These are phyloP conservation scores for Podarcis siculus DNA, from an alignment of 2,797 vertebrate species.

Conservation along the genomic window DNA sequence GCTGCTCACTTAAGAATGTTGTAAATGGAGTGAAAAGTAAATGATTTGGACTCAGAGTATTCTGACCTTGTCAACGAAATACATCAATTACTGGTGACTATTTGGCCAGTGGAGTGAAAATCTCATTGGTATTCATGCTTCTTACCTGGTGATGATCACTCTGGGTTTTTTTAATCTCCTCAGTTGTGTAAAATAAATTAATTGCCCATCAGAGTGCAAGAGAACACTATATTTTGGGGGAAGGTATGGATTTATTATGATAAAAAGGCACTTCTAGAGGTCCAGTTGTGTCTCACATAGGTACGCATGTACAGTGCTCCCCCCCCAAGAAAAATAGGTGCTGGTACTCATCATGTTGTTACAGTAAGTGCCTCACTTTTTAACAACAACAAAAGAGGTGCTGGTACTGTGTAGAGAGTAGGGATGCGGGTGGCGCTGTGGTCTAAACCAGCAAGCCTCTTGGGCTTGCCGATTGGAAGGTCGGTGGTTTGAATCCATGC, in stretches of 20 bases:
- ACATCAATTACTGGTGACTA: slow-evolving; percentile 16
- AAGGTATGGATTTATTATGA: slow-evolving; percentile 3
- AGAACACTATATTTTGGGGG: slow-evolving; percentile 28
- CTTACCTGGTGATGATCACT: slow-evolving; percentile 8
- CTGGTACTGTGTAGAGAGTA: too few relatives aligned
- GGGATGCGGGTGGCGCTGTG: too few relatives aligned
- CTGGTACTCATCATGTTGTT: too few relatives aligned
- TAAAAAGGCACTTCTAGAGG: background rate
- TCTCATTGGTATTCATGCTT: slow-evolving; percentile 35
- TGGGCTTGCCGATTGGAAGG: too few relatives aligned
- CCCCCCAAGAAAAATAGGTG: too few relatives aligned
- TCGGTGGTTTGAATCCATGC: too few relatives aligned
- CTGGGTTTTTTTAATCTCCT: background rate
- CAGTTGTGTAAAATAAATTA: slow-evolving; percentile 38
- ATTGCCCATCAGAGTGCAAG: slow-evolving; percentile 20
- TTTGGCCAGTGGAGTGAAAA: slow-evolving; percentile 44
- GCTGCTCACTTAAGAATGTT: slow-evolving; percentile 45
- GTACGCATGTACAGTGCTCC: too few relatives aligned
- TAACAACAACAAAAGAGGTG: too few relatives aligned
- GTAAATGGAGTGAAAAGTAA: slow-evolving; percentile 64
- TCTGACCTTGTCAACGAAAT: slow-evolving; percentile 58
- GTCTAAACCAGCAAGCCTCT: too few relatives aligned
- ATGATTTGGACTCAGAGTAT: slow-evolving; percentile 48
- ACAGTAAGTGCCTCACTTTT: too few relatives aligned
- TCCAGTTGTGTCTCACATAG: background rate